Base-by-base conservation (phyloP, 1,140 invertebrate species). In the Battus philenor region DNA sequence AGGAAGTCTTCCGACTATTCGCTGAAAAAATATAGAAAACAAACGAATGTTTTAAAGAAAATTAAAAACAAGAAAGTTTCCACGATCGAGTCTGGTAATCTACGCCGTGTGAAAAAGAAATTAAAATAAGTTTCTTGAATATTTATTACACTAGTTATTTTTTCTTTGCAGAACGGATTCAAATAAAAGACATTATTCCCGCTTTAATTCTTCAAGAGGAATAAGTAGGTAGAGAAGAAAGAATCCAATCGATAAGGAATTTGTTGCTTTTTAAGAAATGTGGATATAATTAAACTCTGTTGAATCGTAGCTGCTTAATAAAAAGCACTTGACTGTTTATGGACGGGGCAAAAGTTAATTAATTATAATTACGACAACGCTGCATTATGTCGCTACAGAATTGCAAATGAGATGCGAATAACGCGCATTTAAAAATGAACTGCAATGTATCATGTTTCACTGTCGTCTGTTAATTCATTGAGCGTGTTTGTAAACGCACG, bases 61-160 rank as follows among this genome's bases (percentile, higher is more conserved):
- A 79, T 84, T 78, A 77, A 80, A 84, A 79, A 79, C 66, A 70
- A 64, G 70, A 66, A 80, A 84, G 66, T 79, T 80, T 67, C 72
- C 66, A 66, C 70, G 67, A 82, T 82, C 64, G 76, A 62, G 77
- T 71, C 74, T 60, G 68, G 63, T 72, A 80, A 78, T 80, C 74
- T 79, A 64, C 70, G 69, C 57, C 76, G 68, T 80, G 66, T 80
- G 75, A 78, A 77, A 66, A 72, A 84, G 77, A 84, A 84, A 81
- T 84, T 84, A 81, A 84, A 81, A 80, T 71, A 78, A 84, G 73
- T 81, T 78, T 71, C 72, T 65, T 63, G 76, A 76, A 80, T 84
- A 84, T 84, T 84, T 81, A 84, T 81, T 78, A 72, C 75, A 59
- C 68, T 80, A 72, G 67, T 78, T 78, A 72, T 72, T 77, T 81